Conservation (phyloP, 2,888 invertebrate species). For the Desoria tigrina region DNA sequence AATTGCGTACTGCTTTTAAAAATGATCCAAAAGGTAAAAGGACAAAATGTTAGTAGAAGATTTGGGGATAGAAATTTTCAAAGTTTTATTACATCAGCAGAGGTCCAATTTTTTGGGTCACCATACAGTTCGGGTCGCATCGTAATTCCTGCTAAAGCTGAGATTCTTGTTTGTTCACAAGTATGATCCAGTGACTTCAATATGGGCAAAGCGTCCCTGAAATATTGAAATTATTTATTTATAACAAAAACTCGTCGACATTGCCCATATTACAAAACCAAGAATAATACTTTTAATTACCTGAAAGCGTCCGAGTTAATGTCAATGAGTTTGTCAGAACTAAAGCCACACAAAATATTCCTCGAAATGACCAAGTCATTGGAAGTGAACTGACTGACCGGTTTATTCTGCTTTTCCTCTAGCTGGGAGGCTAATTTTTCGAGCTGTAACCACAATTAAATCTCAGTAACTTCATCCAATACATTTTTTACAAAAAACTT, state of each 20-base stretch:
- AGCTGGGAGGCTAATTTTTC: slow-evolving; percentile 44
- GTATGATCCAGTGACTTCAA: slow-evolving; percentile 31
- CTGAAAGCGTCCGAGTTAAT: slow-evolving; percentile 35
- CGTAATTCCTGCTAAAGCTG: slow-evolving; percentile 32
- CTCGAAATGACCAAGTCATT: slow-evolving; percentile 38
- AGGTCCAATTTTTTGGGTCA: slow-evolving; percentile 39
- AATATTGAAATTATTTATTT: slow-evolving; percentile 2
- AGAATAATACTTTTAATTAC: slow-evolving; percentile 11
- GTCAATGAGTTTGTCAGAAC: slow-evolving; percentile 33
- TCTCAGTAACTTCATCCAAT: slow-evolving; percentile 12
- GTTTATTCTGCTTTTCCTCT: slow-evolving; percentile 34
- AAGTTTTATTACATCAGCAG: slow-evolving; percentile 42
- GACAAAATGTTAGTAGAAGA: no score
- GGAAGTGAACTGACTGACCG: slow-evolving; percentile 31
- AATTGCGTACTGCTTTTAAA: no score
- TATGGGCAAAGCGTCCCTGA: slow-evolving; percentile 45
- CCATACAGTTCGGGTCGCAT: slow-evolving; percentile 34
- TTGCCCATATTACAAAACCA: background rate
- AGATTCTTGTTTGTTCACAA: slow-evolving; percentile 42
- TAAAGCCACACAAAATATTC: slow-evolving; percentile 50
- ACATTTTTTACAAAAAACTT: no score
- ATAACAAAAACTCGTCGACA: no score
- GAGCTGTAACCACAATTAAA: no score
- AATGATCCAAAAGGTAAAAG: no score
- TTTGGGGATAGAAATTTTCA: background rate